Evolutionary conservation across 2,113 vertebrate species (phyloP).

Genomic region (Malurus elegans): DNA sequence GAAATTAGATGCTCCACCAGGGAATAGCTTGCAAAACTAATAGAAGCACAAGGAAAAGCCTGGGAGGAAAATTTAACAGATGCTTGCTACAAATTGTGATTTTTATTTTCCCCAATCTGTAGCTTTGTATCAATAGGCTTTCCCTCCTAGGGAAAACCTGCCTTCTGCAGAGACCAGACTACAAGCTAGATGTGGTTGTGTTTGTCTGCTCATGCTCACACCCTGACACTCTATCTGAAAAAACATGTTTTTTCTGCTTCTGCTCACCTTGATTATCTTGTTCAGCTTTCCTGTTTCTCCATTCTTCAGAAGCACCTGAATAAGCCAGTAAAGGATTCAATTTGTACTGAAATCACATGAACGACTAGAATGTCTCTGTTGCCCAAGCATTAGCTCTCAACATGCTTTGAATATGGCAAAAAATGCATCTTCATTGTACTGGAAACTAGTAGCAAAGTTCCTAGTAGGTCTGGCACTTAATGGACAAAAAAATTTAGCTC

Average conservation of each 20-base stretch:
- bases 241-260: background rate
- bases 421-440: background rate
- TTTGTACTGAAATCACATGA: background rate
- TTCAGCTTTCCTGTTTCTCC: background rate
- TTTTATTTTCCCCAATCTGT: background rate
- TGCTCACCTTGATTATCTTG: background rate
- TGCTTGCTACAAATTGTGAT: background rate
- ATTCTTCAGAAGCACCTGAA: background rate
- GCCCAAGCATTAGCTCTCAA: background rate
- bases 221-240: background rate
- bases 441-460: background rate
- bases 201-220: background rate
- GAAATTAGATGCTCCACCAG: background rate
- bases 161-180: background rate
- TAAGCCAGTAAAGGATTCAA: background rate
- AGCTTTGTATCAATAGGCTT: background rate
- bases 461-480: background rate
- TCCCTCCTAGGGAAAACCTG: background rate
- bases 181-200: background rate
- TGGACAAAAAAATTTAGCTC: background rate
- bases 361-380: background rate
- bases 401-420: background rate
- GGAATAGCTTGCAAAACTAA: background rate
- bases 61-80: slow-evolving; percentile 8
- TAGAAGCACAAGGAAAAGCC: background rate